Conservation (phyloP, 2,797 vertebrate genomes). For the Oreortyx pictus region DNA sequence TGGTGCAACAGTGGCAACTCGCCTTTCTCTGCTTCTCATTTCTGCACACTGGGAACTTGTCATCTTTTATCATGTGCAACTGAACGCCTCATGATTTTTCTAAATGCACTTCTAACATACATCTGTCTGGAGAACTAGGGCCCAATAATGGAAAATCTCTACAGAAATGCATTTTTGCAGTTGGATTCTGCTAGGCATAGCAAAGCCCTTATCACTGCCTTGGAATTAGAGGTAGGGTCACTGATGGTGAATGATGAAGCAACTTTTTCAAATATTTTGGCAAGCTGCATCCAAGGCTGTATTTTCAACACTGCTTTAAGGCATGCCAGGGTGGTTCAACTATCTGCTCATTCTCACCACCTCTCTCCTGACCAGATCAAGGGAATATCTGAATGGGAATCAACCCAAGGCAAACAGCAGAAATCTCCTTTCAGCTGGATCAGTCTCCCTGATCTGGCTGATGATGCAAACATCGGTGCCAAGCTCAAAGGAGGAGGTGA, state of each 20-base stretch:
- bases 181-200: not conserved
- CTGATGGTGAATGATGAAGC: not conserved
- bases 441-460: not conserved
- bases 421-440: constrained; percentile 19
- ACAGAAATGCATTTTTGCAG: constrained; percentile 27
- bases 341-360: not conserved
- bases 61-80: constrained; percentile 37
- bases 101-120: constrained; percentile 10
- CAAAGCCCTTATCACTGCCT: not conserved
- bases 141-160: constrained; percentile 35
- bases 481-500: constrained; percentile 27
- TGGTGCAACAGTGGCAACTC: not conserved
- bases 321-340: not conserved
- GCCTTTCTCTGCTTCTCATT: constrained; percentile 12
- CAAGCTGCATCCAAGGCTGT: not conserved
- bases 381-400: constrained; percentile 2
- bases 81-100: constrained; percentile 40
- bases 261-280: not conserved
- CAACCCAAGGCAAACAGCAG: constrained; percentile 19
- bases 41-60: not conserved
- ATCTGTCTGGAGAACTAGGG: not conserved
- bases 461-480: not conserved
- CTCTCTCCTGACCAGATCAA: not conserved
- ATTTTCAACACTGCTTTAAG: constrained; percentile 2
- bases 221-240: constrained; percentile 18